These are phyloP conservation scores for Boloria selene DNA, from an alignment of 2,888 invertebrate species.

Conservation along the genomic window DNA sequence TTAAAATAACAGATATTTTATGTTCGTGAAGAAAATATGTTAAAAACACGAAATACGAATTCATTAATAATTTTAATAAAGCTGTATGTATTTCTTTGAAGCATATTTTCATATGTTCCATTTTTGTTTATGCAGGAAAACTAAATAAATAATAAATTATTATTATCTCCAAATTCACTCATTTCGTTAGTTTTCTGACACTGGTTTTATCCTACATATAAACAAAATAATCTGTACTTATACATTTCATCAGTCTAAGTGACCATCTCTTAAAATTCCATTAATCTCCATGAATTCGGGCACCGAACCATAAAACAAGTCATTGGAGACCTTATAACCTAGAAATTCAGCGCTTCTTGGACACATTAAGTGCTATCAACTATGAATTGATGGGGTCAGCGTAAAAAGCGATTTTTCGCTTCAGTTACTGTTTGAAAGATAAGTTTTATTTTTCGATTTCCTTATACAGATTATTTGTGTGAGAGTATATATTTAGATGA, in stretches of 20 bases:
- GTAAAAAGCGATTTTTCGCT: constrained; percentile 36
- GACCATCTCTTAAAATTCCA: constrained; percentile 39
- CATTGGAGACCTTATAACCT: constrained; percentile 51
- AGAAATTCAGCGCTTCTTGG: constrained; percentile 47
- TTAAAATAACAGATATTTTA: neutral
- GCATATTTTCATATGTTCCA: no score
- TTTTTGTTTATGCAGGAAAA: no score
- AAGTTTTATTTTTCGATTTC: neutral
- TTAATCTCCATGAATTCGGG: constrained; percentile 43
- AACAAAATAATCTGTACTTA: no score
- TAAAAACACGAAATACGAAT: neutral
- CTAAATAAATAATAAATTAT: no score
- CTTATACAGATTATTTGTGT: neutral
- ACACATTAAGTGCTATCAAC: constrained; percentile 45
- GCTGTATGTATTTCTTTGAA: no score
- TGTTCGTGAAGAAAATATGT: neutral
- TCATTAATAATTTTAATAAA: neutral
- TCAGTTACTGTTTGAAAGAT: constrained; percentile 11
- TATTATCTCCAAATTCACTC: no score
- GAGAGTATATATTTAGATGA: neutral
- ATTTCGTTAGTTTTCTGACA: no score
- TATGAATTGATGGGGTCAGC: constrained; percentile 43
- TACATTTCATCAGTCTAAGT: no score
- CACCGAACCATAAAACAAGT: constrained; percentile 49
- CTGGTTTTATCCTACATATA: no score